These are phyloP conservation scores for Bhutanitis thaidina DNA, from an alignment of 2,888 invertebrate genomes.

Conservation along the genomic window DNA sequence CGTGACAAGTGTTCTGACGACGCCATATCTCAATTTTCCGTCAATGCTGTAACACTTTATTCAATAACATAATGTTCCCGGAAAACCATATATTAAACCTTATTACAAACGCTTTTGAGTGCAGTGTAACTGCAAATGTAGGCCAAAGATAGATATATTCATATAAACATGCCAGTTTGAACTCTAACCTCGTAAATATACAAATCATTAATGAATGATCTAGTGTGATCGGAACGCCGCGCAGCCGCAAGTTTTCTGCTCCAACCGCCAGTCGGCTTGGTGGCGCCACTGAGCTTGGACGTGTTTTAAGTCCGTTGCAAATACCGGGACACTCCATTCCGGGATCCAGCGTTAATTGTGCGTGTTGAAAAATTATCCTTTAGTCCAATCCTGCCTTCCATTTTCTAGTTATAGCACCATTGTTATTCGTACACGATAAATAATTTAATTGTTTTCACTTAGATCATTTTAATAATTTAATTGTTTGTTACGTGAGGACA, in stretches of 20 bases:
- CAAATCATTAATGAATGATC: conserved; percentile 27
- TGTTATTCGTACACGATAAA: neutral
- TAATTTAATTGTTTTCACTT: neutral
- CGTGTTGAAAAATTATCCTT: conserved; percentile 34
- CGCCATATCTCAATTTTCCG: conserved; percentile 55
- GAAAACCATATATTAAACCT: conserved; percentile 26
- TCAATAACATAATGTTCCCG: conserved; percentile 23
- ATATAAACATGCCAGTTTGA: conserved; percentile 30
- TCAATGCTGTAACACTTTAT: conserved; percentile 56
- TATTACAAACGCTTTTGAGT: conserved; percentile 20
- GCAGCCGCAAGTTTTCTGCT: conserved; percentile 51
- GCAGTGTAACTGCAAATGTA: conserved; percentile 14
- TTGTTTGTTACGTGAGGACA: conserved; percentile 1
- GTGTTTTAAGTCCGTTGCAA: conserved; percentile 38
- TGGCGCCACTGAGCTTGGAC: conserved; percentile 62
- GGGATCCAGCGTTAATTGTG: conserved; percentile 44
- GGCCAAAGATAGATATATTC: conserved; percentile 22
- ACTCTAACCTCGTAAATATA: conserved; percentile 29
- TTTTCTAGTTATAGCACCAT: neutral
- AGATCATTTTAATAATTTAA: neutral
- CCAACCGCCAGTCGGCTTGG: conserved; percentile 53
- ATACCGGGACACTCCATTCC: conserved; percentile 28
- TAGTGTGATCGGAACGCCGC: conserved; percentile 41
- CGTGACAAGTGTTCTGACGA: conserved; percentile 54
- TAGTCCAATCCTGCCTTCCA: conserved; percentile 35